phyloP scores from a whole-genome alignment of 1,140 invertebrate species.

The Drosophila ambigua region DNA sequence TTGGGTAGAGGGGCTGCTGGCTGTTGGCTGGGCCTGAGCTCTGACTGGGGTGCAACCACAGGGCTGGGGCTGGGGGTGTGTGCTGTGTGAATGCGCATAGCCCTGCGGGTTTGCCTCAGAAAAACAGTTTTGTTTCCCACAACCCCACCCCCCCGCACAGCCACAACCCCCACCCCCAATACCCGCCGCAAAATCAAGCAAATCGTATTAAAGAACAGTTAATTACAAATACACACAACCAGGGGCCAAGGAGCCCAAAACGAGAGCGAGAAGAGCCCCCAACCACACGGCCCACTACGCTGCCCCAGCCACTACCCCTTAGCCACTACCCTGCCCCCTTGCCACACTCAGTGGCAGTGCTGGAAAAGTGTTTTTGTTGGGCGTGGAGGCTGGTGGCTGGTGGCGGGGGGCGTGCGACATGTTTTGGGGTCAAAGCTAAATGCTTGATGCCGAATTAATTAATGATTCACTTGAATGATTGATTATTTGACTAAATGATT shows the following conservation, averaged over 20 bases:
- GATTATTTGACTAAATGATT: constrained; percentile 76
- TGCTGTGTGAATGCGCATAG: not conserved
- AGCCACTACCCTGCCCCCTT: not conserved
- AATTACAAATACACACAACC: constrained; percentile 69
- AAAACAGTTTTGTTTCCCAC: constrained; percentile 36
- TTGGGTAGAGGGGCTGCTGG: too few species aligned
- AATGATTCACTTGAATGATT: constrained; percentile 80
- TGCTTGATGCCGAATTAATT: constrained; percentile 75
- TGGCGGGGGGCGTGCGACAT: constrained; percentile 2
- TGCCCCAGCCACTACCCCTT: not conserved
- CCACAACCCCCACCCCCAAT: not conserved
- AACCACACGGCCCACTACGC: constrained; percentile 2
- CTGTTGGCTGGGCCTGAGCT: not conserved
- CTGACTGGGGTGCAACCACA: constrained; percentile 30
- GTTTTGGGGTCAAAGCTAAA: constrained; percentile 66
- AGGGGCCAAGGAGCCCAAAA: constrained; percentile 5
- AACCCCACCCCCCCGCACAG: too few species aligned
- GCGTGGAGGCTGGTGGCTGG: constrained; percentile 31
- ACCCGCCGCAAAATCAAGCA: constrained; percentile 57
- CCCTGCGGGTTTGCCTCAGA: constrained; percentile 10
- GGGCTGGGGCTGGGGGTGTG: not conserved
- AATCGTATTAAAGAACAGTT: constrained; percentile 82
- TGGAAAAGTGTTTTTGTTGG: constrained; percentile 18
- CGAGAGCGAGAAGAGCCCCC: constrained; percentile 7
- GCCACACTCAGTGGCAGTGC: not conserved